phyloP scores from a whole-genome alignment of 2,888 invertebrate genomes.

The Masnerella sp. region DNA sequence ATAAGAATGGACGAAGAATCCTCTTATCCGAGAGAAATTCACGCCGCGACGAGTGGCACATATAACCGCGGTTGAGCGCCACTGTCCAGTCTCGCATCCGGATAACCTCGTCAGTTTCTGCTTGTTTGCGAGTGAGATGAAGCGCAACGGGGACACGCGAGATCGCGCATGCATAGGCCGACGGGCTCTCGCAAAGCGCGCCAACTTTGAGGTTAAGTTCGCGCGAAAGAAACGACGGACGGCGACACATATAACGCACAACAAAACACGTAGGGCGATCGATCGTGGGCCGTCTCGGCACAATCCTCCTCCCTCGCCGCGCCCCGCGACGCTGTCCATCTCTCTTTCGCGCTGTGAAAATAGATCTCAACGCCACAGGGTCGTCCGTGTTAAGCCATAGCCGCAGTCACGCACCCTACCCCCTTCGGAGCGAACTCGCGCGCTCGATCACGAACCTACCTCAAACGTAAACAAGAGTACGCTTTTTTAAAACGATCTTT shows the following conservation, averaged over 20 bases:
- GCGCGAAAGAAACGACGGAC: conserved; percentile 33
- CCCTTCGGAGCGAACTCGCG: conserved; percentile 52
- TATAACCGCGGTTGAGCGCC: conserved; percentile 50
- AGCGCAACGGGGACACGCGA: conserved; percentile 61
- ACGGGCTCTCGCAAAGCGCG: conserved; percentile 15
- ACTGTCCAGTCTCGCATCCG: conserved; percentile 53
- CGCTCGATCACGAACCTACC: conserved; percentile 61
- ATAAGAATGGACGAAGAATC: no score
- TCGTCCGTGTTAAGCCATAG: conserved; percentile 53
- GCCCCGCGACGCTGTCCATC: conserved; percentile 9
- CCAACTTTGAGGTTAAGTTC: conserved; percentile 51
- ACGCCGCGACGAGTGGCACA: no score
- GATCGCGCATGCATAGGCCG: conserved; percentile 50
- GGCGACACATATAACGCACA: conserved; percentile 49
- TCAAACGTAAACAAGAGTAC: conserved; percentile 60
- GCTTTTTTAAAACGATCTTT: conserved; percentile 57
- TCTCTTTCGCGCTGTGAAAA: conserved; percentile 55
- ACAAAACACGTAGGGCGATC: conserved; percentile 52
- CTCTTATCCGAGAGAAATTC: no score
- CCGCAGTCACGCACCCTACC: conserved; percentile 57
- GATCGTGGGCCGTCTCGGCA: conserved; percentile 51
- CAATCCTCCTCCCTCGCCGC: conserved; percentile 15
- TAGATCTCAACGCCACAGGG: conserved; percentile 58
- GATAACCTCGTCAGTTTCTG: conserved; percentile 60
- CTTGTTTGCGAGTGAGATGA: conserved; percentile 60